Percentiles rank a stretch among this genome's conserved stretches.
phyloP scores from a whole-genome alignment of 35 echinoderm and acorn worm species.

The Ptychodera flava region DNA sequence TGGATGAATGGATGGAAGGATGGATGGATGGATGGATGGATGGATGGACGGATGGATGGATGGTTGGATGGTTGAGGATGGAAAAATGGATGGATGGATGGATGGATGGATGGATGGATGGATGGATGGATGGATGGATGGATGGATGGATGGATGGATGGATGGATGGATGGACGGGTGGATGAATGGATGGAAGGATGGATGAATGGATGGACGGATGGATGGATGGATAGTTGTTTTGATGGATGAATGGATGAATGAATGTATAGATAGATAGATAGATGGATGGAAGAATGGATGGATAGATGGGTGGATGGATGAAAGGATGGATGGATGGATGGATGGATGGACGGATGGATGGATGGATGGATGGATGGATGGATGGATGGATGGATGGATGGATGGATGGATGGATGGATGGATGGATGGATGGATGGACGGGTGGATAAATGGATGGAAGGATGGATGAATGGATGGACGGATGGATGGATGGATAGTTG shows the following conservation, averaged over 20 bases:
- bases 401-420: not conserved
- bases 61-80: not conserved
- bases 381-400: too few species aligned
- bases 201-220: not conserved
- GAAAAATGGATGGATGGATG: not conserved
- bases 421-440: not conserved
- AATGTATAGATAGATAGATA: not conserved
- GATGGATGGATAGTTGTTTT: not conserved
- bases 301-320: not conserved
- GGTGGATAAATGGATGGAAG: not conserved
- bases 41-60: too few species aligned
- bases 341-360: not conserved
- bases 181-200: not conserved
- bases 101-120: not conserved
- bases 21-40: too few species aligned
- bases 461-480: not conserved
- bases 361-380: not conserved
- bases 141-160: not conserved
- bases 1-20: too few species aligned
- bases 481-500: not conserved
- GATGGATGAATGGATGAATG: not conserved
- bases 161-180: not conserved
- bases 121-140: not conserved
- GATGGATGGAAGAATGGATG: not conserved
- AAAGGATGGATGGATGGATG: not conserved